phyloP scores from a whole-genome alignment of 92 coral and sea anemone genomes.

The Epizoanthus stellaris region DNA sequence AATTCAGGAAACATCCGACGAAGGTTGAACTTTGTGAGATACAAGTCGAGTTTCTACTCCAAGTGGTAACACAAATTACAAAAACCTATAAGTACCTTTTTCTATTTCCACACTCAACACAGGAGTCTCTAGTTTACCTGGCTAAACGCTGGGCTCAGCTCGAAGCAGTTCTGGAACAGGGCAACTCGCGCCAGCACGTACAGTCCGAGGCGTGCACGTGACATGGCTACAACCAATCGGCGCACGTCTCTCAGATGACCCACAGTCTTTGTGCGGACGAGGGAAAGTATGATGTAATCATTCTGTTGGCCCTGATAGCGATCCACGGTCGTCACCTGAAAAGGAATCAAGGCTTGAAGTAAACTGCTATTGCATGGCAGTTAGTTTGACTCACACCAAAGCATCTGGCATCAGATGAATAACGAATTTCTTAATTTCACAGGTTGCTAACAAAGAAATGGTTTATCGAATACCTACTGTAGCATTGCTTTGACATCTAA shows the following conservation, averaged over 20 bases:
- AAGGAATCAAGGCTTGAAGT: neutral
- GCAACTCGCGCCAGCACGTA: constrained; percentile 94
- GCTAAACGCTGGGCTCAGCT: constrained; percentile 94
- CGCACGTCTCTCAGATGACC: constrained; percentile 99
- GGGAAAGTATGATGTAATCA: constrained; percentile 97
- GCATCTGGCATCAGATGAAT: too few species aligned
- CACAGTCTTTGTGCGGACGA: constrained; percentile 95
- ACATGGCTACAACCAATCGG: constrained; percentile 98
- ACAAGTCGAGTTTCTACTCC: too few species aligned
- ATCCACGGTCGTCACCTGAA: constrained; percentile 97
- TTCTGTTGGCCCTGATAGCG: constrained; percentile 99
- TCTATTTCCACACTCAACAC: neutral
- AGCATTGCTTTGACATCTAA: too few species aligned
- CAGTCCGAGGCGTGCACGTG: constrained; percentile 99
- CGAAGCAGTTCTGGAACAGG: constrained; percentile 95
- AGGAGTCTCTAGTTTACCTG: constrained; percentile 62
- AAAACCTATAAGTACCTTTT: neutral
- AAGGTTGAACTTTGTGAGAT: too few species aligned
- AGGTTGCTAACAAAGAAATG: too few species aligned
- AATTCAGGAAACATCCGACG: too few species aligned
- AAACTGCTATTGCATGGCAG: neutral
- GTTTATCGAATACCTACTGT: too few species aligned
- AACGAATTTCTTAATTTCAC: too few species aligned
- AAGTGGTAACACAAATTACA: too few species aligned
- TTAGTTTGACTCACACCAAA: neutral